A percentile compares a stretch with the other conserved stretches of the same genome.
phyloP scores from a whole-genome alignment of 2,797 vertebrate species.

The Okamejei kenojei region DNA sequence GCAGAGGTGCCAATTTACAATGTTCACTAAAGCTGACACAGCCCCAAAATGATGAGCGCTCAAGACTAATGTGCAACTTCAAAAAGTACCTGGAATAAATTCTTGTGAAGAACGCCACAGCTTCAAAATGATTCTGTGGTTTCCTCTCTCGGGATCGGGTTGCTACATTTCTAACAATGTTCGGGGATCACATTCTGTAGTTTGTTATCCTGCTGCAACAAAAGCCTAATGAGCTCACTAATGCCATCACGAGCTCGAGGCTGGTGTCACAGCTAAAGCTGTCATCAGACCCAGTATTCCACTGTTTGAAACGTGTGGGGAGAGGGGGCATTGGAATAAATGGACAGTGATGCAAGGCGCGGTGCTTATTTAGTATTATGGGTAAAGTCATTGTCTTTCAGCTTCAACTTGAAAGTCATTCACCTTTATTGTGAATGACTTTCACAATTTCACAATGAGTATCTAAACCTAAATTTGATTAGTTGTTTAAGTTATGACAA shows the following conservation, averaged over 20 bases:
- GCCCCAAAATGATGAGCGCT: background rate
- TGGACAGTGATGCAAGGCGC: background rate
- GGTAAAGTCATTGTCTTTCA: too few relatives aligned
- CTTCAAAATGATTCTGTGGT: background rate
- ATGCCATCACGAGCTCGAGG: background rate
- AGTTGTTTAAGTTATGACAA: too few relatives aligned
- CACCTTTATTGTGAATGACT: background rate
- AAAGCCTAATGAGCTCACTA: background rate
- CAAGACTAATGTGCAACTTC: background rate
- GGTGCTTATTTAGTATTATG: too few relatives aligned
- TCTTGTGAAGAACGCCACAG: too few relatives aligned
- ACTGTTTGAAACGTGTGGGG: background rate
- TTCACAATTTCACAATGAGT: too few relatives aligned
- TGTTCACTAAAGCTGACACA: background rate
- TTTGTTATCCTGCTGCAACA: background rate
- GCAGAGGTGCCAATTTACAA: background rate
- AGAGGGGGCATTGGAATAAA: background rate
- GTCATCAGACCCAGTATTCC: background rate
- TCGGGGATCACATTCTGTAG: background rate
- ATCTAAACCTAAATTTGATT: too few relatives aligned
- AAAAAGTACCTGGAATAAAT: background rate
- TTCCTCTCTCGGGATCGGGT: background rate
- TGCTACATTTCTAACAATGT: background rate
- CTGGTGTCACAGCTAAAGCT: background rate
- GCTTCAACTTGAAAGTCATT: background rate